These are phyloP conservation scores for Gryllus longicercus DNA, from an alignment of 2,888 invertebrate species.

Conservation along the genomic window DNA sequence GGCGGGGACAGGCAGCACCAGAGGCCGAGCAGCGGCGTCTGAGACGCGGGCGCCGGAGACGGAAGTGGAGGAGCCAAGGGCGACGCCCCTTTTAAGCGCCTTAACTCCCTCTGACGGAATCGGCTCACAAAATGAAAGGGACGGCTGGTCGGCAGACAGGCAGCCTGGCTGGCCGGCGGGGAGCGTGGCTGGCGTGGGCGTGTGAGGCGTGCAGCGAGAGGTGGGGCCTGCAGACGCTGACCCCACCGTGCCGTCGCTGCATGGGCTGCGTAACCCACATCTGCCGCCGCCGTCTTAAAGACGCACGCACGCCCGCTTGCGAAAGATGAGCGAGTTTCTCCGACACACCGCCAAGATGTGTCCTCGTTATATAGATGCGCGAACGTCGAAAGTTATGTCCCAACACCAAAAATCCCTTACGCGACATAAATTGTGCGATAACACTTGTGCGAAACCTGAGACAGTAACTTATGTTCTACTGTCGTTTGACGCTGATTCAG, in stretches of 20 bases:
- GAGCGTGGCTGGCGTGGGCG: not conserved
- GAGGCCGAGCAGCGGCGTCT: not conserved
- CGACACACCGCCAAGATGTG: too few relatives aligned
- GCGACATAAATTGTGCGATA: too few relatives aligned
- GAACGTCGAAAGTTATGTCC: too few relatives aligned
- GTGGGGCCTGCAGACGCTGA: not conserved
- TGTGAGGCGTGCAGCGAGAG: not conserved
- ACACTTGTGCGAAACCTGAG: too few relatives aligned
- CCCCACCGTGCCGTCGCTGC: not conserved
- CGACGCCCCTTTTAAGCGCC: constrained; percentile 31
- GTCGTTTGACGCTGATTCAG: too few relatives aligned
- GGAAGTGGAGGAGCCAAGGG: not conserved
- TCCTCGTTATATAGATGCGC: too few relatives aligned
- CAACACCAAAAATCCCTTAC: too few relatives aligned
- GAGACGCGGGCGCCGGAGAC: not conserved
- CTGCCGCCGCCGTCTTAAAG: not conserved
- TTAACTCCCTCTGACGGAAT: constrained; percentile 30
- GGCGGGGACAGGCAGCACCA: not conserved
- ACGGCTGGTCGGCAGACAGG: not conserved
- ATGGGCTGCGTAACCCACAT: not conserved
- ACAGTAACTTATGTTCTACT: too few relatives aligned
- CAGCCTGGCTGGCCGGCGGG: not conserved
- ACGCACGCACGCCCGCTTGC: too few relatives aligned
- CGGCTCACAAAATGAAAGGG: constrained; percentile 28
- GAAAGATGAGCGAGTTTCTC: too few relatives aligned